Base-by-base conservation (phyloP, 1,140 invertebrate species). In the Stegodyphus dumicola region DNA sequence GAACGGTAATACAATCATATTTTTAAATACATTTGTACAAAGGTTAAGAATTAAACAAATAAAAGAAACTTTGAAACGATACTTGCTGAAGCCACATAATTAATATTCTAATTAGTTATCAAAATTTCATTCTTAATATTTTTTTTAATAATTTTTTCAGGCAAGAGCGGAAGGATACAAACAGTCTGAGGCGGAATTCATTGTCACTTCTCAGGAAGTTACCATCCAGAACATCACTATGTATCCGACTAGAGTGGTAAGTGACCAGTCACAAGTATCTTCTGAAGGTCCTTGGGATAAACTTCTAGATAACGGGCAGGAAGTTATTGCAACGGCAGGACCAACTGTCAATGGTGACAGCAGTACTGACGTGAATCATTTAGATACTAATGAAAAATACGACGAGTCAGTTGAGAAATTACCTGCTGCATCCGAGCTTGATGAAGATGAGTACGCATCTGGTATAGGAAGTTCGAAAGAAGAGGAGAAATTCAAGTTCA, bases 171-270 rank as follows among this genome's bases (percentile, higher is more conserved):
- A 96, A 88, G 95, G 95, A 51, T 97, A 94, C 89, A 91, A 94
- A 65, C 95, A 95, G 0, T 92, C 93, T 86, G 95, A 97, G 90
- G 91, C 96, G 52, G 95, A 96, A 89, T 96, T 97, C 90, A 94
- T 94, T 90, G 95, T 97, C 6, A 93, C 95, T n/a, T 95, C 96
- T 56, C 93, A 94, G 88, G 94, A 96, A 91, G 95, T 96, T 9
- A 97, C 95, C 5, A 90, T 95, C 65, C 91, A 97, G 54, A 97
- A 97, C 90, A 93, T 97, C 18, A 97, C 96, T 7, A 90, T 97
- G 86, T 93, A 94, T 88, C 93, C 86, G 1, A 78, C 93, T 13
- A 93, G 94, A n/a, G 95, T 95, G 92, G 95, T 96, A 93, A 91
- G 92, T 90, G 84, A 86, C 67, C 84, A 86, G 17, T 86, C 84